Base-by-base conservation (phyloP, 2,797 vertebrate genomes). In the Falco biarmicus region DNA sequence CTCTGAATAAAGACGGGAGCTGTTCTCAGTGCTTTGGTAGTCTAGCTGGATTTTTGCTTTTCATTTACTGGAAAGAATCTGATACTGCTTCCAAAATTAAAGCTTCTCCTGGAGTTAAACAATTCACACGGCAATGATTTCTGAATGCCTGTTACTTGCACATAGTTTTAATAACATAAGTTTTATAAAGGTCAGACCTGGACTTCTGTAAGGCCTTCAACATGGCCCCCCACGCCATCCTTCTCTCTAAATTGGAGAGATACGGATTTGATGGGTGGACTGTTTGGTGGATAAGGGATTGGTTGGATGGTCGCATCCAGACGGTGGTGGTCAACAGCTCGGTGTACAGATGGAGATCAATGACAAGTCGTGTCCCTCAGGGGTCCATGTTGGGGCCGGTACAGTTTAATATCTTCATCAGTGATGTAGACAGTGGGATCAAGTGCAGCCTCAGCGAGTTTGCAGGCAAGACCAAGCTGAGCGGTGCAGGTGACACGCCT, bases 31-130 rank as follows among this genome's bases (percentile, higher is more conserved):
- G 48, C 69, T 87, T 19, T 7, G 11, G 76, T 25, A 83, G 69
- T 5, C 41, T 76, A 15, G 76, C 77, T 90, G 90, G 87, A 91
- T 80, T 91, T 95, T 57, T 82, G 31, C 57, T 96, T 93, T 78
- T 73, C 84, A 60, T 91, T 89, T 94, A 96, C 79, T 71, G 81
- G 89, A 92, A 94, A 85, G 76, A 87, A 66, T 24, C 56, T 39
- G 63, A 71, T 43, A 43, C 70, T 29, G 71, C 68, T 87, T 82
- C 90, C 8, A 1, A 81, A 95, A 83, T 85, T 24, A 83, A 45
- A 89, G 63, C 59, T 60, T 92, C 92, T 86, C 84, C 48, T 37
- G 77, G 70, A 86, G 75, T 93, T 84, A 63, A 92, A 93, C 81
- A 70, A 77, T 79, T 90, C 78, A 74, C 86, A 86, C 5, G 4